Base-by-base conservation (phyloP, 2,797 vertebrate species). In the Coranthus polyacanthus region DNA sequence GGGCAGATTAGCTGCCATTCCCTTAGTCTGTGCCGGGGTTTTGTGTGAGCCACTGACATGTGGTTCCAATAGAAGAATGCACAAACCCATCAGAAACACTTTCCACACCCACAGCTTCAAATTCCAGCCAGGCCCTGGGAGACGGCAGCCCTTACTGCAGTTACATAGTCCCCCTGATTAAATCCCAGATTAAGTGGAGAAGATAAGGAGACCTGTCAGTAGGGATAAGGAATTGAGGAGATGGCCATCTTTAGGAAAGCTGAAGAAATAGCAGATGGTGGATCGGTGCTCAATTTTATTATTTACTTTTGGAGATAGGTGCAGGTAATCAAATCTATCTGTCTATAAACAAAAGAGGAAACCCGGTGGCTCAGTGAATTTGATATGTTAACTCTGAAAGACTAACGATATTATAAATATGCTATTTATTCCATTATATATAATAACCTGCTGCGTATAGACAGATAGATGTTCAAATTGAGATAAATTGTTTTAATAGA, bases 21-120 rank as follows among this genome's bases (percentile, higher is more conserved):
- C 86, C 77, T 41, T 16, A 60, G 68, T 88, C 88, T 79, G 82
- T 78, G 78, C 71, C 78, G 68, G 86, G 78, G 81, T 88, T 91
- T 90, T 84, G 78, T 54, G 73, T 56, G 82, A 89, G 84, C 82
- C 75, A 71, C 79, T 56, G 66, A 94, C 94, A 95, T 94, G 88
- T 94, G 93, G 89, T 94, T 95, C 80, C 82, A 93, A 94, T 95
- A 92, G 81, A 93, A 66, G 66, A 89, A 67, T 66, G 86, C 84
- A 86, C 73, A 87, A 86, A 88, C 78, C 89, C 88, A 86, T 94
- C 91, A 94, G 86, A 92, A 92, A 93, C 90, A 86, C 90, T 94
- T 89, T 93, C 91, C 91, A 92, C 93, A 92, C 90, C 91, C 92
- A 91, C 90, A 86, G 85, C 86, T 84, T 92, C 72, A 82, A 92